Conservation (phyloP, 2,797 vertebrate species). For the Paedocypris micromegethes region DNA sequence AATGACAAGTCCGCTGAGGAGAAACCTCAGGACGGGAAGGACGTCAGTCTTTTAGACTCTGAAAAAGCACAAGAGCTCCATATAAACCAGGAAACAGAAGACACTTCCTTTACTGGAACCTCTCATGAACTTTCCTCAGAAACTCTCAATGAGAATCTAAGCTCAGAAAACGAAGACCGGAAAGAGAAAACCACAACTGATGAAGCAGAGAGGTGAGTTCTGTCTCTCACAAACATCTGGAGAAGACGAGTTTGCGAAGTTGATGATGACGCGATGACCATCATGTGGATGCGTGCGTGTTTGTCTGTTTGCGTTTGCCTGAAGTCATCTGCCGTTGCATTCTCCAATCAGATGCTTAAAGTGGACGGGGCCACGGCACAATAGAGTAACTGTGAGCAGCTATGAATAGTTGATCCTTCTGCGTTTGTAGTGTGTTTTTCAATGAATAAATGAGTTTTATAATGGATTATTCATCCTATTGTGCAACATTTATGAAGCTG, state of each 20-base stretch:
- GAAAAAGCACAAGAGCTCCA: conserved; percentile 36
- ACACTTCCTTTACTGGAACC: conserved; percentile 61
- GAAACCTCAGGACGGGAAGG: conserved; percentile 33
- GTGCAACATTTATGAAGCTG: too few species aligned
- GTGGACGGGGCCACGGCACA: conserved; percentile 8
- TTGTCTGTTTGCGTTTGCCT: background rate
- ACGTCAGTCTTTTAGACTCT: conserved; percentile 15
- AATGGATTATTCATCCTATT: too few species aligned
- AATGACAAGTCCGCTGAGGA: conserved; percentile 41
- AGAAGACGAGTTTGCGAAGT: background rate
- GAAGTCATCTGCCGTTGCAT: background rate
- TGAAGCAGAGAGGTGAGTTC: conserved; percentile 38
- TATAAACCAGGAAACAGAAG: conserved; percentile 56
- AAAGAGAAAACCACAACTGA: conserved; percentile 28
- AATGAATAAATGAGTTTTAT: too few species aligned
- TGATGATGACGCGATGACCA: background rate
- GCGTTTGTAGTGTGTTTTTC: too few species aligned
- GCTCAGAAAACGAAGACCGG: conserved; percentile 27
- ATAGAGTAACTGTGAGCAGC: conserved; percentile 4
- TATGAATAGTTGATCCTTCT: background rate
- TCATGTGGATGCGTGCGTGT: background rate
- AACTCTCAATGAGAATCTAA: conserved; percentile 30
- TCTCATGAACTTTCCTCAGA: conserved; percentile 46
- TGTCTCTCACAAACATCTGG: too few species aligned
- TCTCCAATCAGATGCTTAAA: conserved; percentile 4